A percentile compares a stretch with the other conserved stretches of the same genome.
Conservation (phyloP, 2,888 invertebrate species). For the Auanema freiburgensis region DNA sequence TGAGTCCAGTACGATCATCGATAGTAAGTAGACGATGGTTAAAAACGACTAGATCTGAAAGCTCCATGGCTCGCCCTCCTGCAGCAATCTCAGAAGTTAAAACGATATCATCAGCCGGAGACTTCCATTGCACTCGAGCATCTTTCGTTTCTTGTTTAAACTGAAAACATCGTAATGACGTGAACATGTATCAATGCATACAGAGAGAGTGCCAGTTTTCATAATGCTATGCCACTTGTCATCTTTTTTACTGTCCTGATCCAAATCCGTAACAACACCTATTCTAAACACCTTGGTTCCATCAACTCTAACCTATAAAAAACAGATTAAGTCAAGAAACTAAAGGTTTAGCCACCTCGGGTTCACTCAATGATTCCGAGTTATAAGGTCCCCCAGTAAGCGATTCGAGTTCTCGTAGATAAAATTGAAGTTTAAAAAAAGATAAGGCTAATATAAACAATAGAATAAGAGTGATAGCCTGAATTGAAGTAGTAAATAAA, state of each 20-base stretch:
- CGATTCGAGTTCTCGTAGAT: conserved; percentile 1
- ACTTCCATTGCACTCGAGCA: conserved; percentile 5
- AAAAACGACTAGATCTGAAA: conserved; percentile 89
- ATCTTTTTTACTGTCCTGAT: conserved; percentile 78
- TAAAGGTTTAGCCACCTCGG: background rate
- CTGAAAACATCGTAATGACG: conserved; percentile 4
- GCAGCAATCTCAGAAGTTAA: conserved; percentile 22
- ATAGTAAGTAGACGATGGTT: conserved; percentile 85
- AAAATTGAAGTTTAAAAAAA: conserved; percentile 4
- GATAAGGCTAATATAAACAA: conserved; percentile 1
- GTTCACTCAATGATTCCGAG: conserved; percentile 10
- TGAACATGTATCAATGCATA: conserved; percentile 63
- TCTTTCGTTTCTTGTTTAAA: conserved; percentile 9
- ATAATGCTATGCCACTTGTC: conserved; percentile 81
- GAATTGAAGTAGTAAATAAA: background rate
- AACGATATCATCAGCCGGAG: conserved; percentile 33
- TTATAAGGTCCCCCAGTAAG: conserved; percentile 6
- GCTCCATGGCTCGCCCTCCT: conserved; percentile 87
- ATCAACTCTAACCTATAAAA: conserved; percentile 17
- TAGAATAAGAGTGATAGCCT: background rate
- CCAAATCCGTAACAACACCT: conserved; percentile 89
- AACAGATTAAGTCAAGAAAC: background rate
- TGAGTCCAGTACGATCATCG: conserved; percentile 86
- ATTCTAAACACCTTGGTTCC: conserved; percentile 74
- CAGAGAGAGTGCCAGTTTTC: conserved; percentile 79